Evolutionary conservation across 2,113 vertebrate species (phyloP).

Genomic region (Polyodon spathula): DNA sequence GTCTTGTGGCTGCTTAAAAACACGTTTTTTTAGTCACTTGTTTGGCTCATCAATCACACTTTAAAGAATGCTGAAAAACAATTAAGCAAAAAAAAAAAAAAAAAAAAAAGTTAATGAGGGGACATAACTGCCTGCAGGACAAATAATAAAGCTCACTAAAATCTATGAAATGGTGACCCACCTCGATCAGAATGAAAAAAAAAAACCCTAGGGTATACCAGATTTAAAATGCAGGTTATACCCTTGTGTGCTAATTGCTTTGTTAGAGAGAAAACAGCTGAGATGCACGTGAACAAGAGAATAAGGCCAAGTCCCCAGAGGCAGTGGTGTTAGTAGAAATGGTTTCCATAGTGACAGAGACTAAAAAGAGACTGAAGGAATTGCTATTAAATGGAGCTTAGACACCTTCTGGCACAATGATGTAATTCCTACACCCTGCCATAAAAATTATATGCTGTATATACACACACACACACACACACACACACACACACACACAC

Average conservation of each 20-base stretch:
- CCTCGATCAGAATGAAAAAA: background rate
- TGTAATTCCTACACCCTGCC: no score
- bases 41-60: no score
- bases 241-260: conserved; percentile 38
- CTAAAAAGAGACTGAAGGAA: conserved; percentile 59
- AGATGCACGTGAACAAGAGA: conserved; percentile 43
- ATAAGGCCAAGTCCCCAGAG: conserved; percentile 66
- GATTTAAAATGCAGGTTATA: conserved; percentile 12
- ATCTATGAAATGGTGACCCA: background rate
- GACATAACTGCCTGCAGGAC: background rate
- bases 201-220: background rate
- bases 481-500: background rate
- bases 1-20: no score
- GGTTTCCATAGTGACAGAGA: conserved; percentile 73
- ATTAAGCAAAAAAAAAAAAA: no score
- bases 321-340: conserved; percentile 59
- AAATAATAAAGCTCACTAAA: background rate
- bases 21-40: no score
- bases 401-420: conserved; percentile 25
- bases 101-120: no score
- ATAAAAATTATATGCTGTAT: no score
- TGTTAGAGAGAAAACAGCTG: conserved; percentile 43
- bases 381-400: conserved; percentile 33
- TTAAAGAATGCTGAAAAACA: no score
- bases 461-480: conserved; percentile 16